Evolutionary conservation across 2,113 vertebrate genomes (phyloP).

Genomic region (Xyrauchen texanus): DNA sequence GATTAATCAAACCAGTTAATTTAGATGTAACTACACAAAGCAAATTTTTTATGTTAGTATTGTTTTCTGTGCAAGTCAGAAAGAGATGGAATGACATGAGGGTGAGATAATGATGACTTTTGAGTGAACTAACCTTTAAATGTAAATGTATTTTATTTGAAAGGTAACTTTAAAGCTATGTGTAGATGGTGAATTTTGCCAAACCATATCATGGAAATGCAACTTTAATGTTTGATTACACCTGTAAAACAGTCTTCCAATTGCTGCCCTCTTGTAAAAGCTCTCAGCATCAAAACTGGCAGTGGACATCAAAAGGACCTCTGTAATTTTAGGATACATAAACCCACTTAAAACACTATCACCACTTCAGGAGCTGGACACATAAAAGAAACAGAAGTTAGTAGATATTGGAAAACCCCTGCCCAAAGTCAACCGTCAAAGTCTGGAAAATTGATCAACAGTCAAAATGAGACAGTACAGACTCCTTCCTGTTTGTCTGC

Average conservation of each 20-base stretch:
- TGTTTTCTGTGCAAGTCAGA: no score
- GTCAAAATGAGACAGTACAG: not conserved
- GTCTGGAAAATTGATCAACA: not conserved
- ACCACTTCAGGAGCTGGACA: not conserved
- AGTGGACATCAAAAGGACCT: constrained; percentile 20
- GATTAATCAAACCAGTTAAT: no score
- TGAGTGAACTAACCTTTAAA: no score
- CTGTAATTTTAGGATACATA: constrained; percentile 1
- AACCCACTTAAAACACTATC: not conserved
- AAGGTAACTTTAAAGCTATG: not conserved
- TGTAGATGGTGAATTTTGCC: constrained; percentile 7
- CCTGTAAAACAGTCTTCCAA: constrained; percentile 34
- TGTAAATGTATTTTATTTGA: not conserved
- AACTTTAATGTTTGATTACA: not conserved
- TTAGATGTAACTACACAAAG: no score
- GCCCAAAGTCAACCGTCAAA: not conserved
- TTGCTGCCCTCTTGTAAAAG: constrained; percentile 29
- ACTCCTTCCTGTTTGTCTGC: not conserved
- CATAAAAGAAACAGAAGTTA: not conserved
- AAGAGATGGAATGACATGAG: no score
- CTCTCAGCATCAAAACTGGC: constrained; percentile 19
- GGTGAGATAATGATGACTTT: no score
- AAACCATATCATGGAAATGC: constrained; percentile 13
- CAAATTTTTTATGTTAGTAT: no score
- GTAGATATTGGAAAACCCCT: not conserved